Evolutionary conservation across 2,113 vertebrate genomes (phyloP).

Genomic region (Spea bombifrons): DNA sequence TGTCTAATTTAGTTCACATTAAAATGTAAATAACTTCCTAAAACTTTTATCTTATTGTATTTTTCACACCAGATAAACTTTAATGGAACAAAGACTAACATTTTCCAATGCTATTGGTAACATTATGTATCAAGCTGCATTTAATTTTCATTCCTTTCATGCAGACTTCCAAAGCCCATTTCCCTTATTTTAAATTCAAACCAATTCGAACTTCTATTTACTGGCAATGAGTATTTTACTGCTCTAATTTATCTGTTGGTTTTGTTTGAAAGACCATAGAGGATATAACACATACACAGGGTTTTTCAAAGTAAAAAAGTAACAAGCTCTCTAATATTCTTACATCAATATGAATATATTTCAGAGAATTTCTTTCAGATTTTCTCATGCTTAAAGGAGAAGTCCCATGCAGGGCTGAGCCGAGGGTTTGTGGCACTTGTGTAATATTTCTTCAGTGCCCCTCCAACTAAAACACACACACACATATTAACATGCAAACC

Average conservation of each 20-base stretch:
- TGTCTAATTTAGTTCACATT: background rate
- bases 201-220: background rate
- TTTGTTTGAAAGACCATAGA: background rate
- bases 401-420: too few species aligned
- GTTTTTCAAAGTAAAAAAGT: constrained; percentile 3
- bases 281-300: background rate
- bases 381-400: background rate
- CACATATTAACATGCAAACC: too few species aligned
- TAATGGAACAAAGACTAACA: constrained; percentile 26
- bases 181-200: constrained; percentile 13
- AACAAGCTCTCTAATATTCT: background rate
- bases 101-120: constrained; percentile 31
- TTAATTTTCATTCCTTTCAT: constrained; percentile 14
- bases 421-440: too few species aligned
- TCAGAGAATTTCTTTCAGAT: background rate
- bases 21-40: background rate
- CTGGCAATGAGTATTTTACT: background rate
- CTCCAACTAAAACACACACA: too few species aligned
- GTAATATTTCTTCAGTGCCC: too few species aligned
- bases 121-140: constrained; percentile 11
- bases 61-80: constrained; percentile 26
- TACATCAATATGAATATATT: background rate
- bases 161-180: constrained; percentile 16
- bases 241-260: constrained; percentile 7
- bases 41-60: background rate